Evolutionary conservation across 2,797 vertebrate species (phyloP), one percentile per base, ranked within the genome.

Genomic region (Sternarchorhynchus goeldii): DNA sequence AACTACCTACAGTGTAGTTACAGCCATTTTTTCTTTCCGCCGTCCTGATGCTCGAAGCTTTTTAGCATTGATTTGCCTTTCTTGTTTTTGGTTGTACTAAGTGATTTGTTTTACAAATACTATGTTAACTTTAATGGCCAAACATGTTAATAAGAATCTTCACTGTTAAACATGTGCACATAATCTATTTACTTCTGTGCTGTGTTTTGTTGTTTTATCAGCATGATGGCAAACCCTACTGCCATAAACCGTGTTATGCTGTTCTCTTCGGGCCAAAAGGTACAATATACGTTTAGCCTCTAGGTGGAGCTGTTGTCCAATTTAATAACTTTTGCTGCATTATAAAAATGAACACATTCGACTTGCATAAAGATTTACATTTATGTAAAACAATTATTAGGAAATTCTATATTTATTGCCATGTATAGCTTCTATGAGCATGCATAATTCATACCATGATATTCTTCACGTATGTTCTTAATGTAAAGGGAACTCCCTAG

Each of bases 241-340:
- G 97, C 90, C 96, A 99, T 93, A 98, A 98, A 84, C 96, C 96
- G 0, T 98, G 96, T 89, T 99, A 98, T 0, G 96, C 96, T 34
- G 94, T 94, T 0, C 93, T 97, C 57, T 97, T 95, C 0, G 96
- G 97, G 75, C 97, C 98, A 85, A 99, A 99, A 96, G 97, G 97
- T 99, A 91, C 60, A 34, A 8, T 34, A 59, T 31, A 18, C 2
- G 53, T 45, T 45, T 60, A 86, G 87, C 90, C 93, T 88, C 90
- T 91, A 93, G 92, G 83, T 77, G 92, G 93, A 25, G 93, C 90
- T 83, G 85, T 88, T 84, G 20, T 50, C 80, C 81, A n/a, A 67
- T 68, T 60, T 78, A 79, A 58, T 5, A 63, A 86, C 45, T 85
- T 75, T 85, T 81, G 39, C 20, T 60, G 3, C 29, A 6, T 45